phyloP scores from a whole-genome alignment of 2,888 invertebrate genomes.

The Cosmorhoe ocellata region DNA sequence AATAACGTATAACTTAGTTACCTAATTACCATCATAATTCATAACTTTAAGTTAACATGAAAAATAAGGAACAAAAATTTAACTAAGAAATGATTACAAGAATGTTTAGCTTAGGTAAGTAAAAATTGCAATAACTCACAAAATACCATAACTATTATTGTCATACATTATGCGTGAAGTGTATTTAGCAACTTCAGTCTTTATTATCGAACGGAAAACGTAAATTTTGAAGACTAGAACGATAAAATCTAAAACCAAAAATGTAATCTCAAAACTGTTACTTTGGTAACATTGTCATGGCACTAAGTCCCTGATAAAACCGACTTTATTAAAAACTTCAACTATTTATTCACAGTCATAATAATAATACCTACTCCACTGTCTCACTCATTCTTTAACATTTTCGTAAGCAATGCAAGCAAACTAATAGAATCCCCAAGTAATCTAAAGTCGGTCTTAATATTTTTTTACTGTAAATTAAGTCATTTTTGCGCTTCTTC shows the following conservation, averaged over 20 bases:
- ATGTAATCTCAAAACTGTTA: constrained; percentile 66
- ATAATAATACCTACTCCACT: not conserved
- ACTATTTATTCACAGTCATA: constrained; percentile 2
- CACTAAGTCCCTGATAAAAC: constrained; percentile 43
- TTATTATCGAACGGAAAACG: constrained; percentile 46
- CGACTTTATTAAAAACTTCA: constrained; percentile 6
- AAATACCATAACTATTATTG: constrained; percentile 28
- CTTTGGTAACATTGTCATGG: constrained; percentile 79
- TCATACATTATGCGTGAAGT: constrained; percentile 29
- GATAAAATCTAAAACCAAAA: constrained; percentile 41
- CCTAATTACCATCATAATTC: no score
- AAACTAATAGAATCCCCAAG: constrained; percentile 10
- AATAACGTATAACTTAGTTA: constrained; percentile 7
- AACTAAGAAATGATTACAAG: constrained; percentile 29
- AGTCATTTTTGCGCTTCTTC: constrained; percentile 56
- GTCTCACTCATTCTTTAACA: constrained; percentile 33
- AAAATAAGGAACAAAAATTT: constrained; percentile 63
- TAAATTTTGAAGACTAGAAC: constrained; percentile 63
- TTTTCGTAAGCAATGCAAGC: not conserved
- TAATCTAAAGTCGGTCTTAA: constrained; percentile 22
- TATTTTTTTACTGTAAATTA: constrained; percentile 13
- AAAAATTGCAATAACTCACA: constrained; percentile 23
- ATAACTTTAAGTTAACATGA: constrained; percentile 51
- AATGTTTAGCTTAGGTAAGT: not conserved
- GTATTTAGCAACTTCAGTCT: constrained; percentile 56